Evolutionary conservation across 2,888 invertebrate genomes (phyloP).

Genomic region (Branchipolynoe longqiensis): DNA sequence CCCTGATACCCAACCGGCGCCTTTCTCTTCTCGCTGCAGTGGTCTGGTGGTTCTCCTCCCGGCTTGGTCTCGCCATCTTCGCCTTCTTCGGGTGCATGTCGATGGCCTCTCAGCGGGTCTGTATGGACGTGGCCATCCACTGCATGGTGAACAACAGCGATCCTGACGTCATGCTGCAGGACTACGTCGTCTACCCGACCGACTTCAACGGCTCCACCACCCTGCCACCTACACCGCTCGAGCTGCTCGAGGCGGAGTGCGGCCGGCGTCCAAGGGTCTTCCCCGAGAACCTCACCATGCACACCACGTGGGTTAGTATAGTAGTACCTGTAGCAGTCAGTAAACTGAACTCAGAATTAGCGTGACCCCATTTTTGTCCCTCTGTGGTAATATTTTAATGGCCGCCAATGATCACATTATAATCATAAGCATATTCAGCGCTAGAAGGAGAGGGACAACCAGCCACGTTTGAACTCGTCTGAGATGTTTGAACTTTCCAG

Average conservation of each 20-base stretch:
- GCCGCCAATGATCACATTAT: too few relatives aligned
- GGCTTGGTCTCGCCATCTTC: slow-evolving; percentile 76
- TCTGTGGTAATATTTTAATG: too few relatives aligned
- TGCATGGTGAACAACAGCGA: slow-evolving; percentile 84
- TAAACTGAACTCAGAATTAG: too few relatives aligned
- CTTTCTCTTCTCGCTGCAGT: slow-evolving; percentile 60
- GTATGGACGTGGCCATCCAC: slow-evolving; percentile 84
- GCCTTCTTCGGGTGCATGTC: slow-evolving; percentile 84
- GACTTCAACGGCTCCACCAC: neutral
- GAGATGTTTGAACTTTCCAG: too few relatives aligned
- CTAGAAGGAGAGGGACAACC: too few relatives aligned
- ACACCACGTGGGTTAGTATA: slow-evolving; percentile 28
- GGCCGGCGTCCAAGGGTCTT: slow-evolving; percentile 11
- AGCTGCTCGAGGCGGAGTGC: slow-evolving; percentile 29
- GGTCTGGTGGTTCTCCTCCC: slow-evolving; percentile 74
- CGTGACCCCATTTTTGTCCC: too few relatives aligned
- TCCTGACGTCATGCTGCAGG: slow-evolving; percentile 16
- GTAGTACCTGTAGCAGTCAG: too few relatives aligned
- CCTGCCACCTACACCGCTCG: neutral
- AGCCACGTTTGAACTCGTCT: too few relatives aligned
- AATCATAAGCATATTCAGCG: too few relatives aligned
- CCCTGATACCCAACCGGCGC: too few relatives aligned
- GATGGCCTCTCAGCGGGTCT: slow-evolving; percentile 85
- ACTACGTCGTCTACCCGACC: neutral
- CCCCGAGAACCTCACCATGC: slow-evolving; percentile 49